Percentiles rank a stretch among this genome's conserved stretches.
Evolutionary conservation across 2,113 vertebrate genomes (phyloP).

Genomic region (Tretioscincus oriximinensis): DNA sequence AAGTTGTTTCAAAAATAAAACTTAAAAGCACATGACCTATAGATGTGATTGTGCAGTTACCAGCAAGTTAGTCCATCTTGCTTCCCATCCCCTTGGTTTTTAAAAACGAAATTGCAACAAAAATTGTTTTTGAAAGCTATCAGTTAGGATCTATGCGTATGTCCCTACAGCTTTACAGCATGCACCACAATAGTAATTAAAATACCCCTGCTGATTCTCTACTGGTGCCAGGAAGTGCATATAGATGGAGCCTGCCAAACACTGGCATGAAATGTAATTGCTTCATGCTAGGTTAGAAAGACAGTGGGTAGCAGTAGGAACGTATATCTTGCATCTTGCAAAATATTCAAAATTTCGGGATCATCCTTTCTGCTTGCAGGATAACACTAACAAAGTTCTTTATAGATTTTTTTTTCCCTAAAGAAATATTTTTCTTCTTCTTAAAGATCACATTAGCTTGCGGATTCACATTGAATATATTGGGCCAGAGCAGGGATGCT

Average conservation of each 20-base stretch:
- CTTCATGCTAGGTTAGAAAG: conserved; percentile 21
- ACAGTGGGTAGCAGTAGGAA: conserved; percentile 9
- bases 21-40: conserved; percentile 33
- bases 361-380: neutral
- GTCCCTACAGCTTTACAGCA: conserved; percentile 8
- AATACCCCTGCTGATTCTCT: neutral
- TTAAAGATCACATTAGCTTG: neutral
- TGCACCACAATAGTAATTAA: conserved; percentile 28
- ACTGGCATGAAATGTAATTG: conserved; percentile 20
- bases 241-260: conserved; percentile 13
- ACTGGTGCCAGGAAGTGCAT: conserved; percentile 36
- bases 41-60: conserved; percentile 31
- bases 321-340: neutral
- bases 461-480: neutral
- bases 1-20: neutral
- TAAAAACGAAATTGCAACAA: conserved; percentile 14
- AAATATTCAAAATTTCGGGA: neutral
- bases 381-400: neutral
- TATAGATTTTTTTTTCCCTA: neutral
- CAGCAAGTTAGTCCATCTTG: conserved; percentile 30
- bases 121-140: conserved; percentile 1
- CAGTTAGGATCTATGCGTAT: conserved; percentile 5
- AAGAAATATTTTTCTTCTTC: neutral
- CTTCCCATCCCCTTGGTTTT: conserved; percentile 11
- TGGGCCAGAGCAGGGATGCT: neutral